These are phyloP conservation scores for Tortrix viridana DNA, from an alignment of 2,888 invertebrate species.

Conservation along the genomic window DNA sequence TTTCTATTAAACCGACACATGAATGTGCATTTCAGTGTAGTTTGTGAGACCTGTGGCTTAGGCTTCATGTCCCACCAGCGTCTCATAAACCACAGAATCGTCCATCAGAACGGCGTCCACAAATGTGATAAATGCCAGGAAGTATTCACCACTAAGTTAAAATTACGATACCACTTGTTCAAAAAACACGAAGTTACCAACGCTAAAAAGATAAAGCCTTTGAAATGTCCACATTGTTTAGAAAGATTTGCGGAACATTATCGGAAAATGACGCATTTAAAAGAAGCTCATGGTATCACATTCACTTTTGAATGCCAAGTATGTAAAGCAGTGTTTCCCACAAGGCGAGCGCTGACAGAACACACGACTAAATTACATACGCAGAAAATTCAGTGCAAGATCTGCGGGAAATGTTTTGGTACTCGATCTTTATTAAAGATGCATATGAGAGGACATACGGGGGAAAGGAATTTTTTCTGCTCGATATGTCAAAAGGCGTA, in stretches of 20 bases:
- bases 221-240: slow-evolving; percentile 76
- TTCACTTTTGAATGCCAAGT: slow-evolving; percentile 70
- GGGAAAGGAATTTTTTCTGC: slow-evolving; percentile 73
- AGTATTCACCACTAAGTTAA: slow-evolving; percentile 69
- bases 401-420: slow-evolving; percentile 74
- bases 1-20: slow-evolving; percentile 74
- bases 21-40: slow-evolving; percentile 76
- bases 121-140: slow-evolving; percentile 72
- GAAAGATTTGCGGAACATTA: slow-evolving; percentile 77
- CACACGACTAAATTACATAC: slow-evolving; percentile 75
- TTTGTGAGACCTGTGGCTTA: slow-evolving; percentile 75
- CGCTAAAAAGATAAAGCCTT: slow-evolving; percentile 66
- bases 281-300: slow-evolving; percentile 69
- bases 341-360: slow-evolving; percentile 70
- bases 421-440: slow-evolving; percentile 69
- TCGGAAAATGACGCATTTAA: slow-evolving; percentile 74
- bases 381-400: slow-evolving; percentile 70
- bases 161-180: slow-evolving; percentile 68
- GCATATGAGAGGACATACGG: slow-evolving; percentile 72
- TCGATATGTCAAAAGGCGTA: slow-evolving; percentile 71
- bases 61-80: slow-evolving; percentile 77
- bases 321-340: slow-evolving; percentile 67
- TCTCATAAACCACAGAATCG: slow-evolving; percentile 69
- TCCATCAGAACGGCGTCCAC: slow-evolving; percentile 71
- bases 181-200: slow-evolving; percentile 72